phyloP scores from a whole-genome alignment of 2,113 vertebrate genomes.

The Calyptommatus sinebrachiatus region DNA sequence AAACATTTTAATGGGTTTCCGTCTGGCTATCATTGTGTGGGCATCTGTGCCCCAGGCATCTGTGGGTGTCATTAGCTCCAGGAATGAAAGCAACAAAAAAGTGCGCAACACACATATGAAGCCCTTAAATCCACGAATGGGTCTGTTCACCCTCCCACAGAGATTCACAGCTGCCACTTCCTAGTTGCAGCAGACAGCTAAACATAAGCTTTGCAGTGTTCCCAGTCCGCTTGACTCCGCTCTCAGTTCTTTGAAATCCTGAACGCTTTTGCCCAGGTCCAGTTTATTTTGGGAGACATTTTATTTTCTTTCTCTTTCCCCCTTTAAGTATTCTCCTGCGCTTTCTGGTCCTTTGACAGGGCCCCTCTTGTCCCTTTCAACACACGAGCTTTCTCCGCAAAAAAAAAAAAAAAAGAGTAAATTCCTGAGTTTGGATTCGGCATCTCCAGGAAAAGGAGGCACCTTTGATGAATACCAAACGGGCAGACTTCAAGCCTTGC shows the following conservation, averaged over 20 bases:
- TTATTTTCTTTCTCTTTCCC: background rate
- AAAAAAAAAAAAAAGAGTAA: too few species aligned
- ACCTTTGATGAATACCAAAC: slow-evolving; percentile 69
- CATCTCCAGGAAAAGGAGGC: slow-evolving; percentile 32
- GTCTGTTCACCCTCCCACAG: too few species aligned
- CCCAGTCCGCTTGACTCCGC: slow-evolving; percentile 50
- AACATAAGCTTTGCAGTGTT: slow-evolving; percentile 50
- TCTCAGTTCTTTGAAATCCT: slow-evolving; percentile 27
- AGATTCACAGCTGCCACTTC: too few species aligned
- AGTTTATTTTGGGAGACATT: slow-evolving; percentile 15
- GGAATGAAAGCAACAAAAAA: too few species aligned
- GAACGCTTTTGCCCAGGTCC: slow-evolving; percentile 43
- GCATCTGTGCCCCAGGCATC: too few species aligned
- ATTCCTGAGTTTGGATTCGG: slow-evolving; percentile 55
- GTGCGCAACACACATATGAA: too few species aligned
- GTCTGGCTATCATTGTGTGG: too few species aligned
- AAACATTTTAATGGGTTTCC: too few species aligned
- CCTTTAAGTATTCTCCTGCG: background rate
- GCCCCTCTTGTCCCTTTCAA: background rate
- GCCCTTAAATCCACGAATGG: too few species aligned
- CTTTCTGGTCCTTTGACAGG: fast-evolving
- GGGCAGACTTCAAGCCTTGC: slow-evolving; percentile 65
- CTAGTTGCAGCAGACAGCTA: background rate
- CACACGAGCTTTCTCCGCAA: slow-evolving; percentile 41
- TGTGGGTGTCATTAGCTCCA: too few species aligned